These are phyloP conservation scores for Glomeris marginata DNA, from an alignment of 2,888 invertebrate species.

Conservation along the genomic window DNA sequence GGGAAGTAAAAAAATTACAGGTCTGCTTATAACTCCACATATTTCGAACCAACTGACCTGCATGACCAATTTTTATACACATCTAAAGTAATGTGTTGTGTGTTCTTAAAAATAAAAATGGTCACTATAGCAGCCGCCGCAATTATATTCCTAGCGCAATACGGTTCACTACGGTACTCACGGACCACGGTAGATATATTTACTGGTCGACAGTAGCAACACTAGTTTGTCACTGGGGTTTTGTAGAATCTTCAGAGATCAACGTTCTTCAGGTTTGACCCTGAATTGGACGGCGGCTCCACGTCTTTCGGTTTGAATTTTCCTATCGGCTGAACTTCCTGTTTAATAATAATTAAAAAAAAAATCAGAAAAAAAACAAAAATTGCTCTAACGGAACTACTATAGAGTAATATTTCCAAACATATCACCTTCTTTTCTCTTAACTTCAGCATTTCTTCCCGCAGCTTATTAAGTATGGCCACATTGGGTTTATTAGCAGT, in stretches of 20 bases:
- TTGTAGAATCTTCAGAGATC: conserved; percentile 42
- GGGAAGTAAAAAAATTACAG: no score
- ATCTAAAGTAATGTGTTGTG: no score
- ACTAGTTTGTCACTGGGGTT: no score
- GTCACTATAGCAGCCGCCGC: no score
- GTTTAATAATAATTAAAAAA: conserved; percentile 11
- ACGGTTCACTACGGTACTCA: no score
- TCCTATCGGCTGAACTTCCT: conserved; percentile 44
- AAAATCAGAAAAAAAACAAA: neutral
- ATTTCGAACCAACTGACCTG: no score
- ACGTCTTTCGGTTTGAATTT: conserved; percentile 46
- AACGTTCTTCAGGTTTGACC: conserved; percentile 61
- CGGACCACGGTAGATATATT: no score
- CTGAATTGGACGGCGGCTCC: conserved; percentile 51
- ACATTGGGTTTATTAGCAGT: conserved; percentile 70
- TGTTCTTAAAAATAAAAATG: no score
- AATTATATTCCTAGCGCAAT: no score
- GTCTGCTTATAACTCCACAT: no score
- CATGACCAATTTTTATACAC: no score
- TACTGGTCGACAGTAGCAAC: no score
- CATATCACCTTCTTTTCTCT: conserved; percentile 37
- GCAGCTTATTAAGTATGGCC: conserved; percentile 72
- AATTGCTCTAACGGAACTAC: neutral
- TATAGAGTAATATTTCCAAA: neutral
- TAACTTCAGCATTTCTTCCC: conserved; percentile 63